Evolutionary conservation across 2,888 invertebrate genomes (phyloP), one percentile per base, ranked within the genome.

Genomic region (Choristoneura rosaceana): DNA sequence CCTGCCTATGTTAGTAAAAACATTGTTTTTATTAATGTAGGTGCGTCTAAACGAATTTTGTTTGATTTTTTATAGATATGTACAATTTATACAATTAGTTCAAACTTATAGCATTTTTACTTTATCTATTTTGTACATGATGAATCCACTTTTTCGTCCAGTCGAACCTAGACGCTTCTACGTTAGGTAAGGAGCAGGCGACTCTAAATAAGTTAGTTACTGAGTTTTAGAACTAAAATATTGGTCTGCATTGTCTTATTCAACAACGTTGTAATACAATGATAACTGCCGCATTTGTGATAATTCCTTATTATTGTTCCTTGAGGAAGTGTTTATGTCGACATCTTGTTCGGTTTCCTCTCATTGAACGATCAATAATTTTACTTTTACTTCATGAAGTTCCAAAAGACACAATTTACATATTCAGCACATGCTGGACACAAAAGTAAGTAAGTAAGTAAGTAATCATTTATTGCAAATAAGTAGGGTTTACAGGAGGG

Each of bases 11-110:
- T 71, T 52, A 34, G 59, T 69, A n/a, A 50, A 69, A 33, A 17
- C 25, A 4, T 0, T n/a, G 17, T 33, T 71, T 62, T 63, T 58
- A 61, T 62, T 58, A 47, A 67, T 62, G 67, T 67, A 10, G 62
- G 41, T n/a, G 25, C 38, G 58, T 34, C 14, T 38, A 10, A 38
- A 61, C 66, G 38, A 34, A 61, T 86, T 83, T 89, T 87, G 81
- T 85, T 90, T 88, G 79, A 83, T 85, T 85, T 78, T 80, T 82
- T 83, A 79, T 79, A 75, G 74, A 76, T 75, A 71, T 73, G 58
- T 69, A 73, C 73, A 64, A 73, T 61, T 69, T 73, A 69, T 68
- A 73, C 59, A 61, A 60, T 73, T 69, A 69, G 64, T 64, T 69
- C 59, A 64, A 73, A 73, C 63, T 71, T 62, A 45, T 71, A 71